phyloP scores from a whole-genome alignment of 2,888 invertebrate genomes.

The Diadegma fenestrale region DNA sequence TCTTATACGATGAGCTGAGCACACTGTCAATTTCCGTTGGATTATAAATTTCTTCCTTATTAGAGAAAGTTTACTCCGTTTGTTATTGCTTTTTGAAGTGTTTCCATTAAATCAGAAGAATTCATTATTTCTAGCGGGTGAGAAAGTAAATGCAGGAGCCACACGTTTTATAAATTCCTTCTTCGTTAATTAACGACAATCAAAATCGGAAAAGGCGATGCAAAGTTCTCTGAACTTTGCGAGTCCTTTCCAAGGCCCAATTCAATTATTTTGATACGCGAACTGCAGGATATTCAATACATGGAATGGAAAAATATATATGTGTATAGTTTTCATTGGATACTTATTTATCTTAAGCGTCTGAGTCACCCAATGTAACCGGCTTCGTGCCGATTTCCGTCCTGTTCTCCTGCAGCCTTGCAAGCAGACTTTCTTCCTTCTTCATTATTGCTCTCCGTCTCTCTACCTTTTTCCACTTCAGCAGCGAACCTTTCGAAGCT shows the following conservation, averaged over 20 bases:
- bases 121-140: not conserved
- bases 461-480: slow-evolving; percentile 41
- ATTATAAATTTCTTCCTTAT: not conserved
- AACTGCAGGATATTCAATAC: not conserved
- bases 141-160: not conserved
- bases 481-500: slow-evolving; percentile 19
- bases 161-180: not conserved
- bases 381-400: slow-evolving; percentile 64
- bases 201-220: not conserved
- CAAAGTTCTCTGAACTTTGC: not conserved
- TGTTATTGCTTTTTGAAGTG: not conserved
- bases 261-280: not conserved
- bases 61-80: not conserved
- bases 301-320: not conserved
- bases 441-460: slow-evolving; percentile 12
- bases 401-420: slow-evolving; percentile 54
- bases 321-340: not conserved
- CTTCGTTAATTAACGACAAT: not conserved
- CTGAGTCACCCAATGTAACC: slow-evolving; percentile 63
- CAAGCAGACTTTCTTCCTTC: slow-evolving; percentile 49
- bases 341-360: slow-evolving; percentile 4
- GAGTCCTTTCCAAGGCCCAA: not conserved
- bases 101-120: not conserved
- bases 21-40: not conserved
- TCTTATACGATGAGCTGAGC: not conserved